Evolutionary conservation across 2,113 vertebrate genomes (phyloP), one percentile per base, ranked within the genome.

Genomic region (Isurus oxyrinchus): DNA sequence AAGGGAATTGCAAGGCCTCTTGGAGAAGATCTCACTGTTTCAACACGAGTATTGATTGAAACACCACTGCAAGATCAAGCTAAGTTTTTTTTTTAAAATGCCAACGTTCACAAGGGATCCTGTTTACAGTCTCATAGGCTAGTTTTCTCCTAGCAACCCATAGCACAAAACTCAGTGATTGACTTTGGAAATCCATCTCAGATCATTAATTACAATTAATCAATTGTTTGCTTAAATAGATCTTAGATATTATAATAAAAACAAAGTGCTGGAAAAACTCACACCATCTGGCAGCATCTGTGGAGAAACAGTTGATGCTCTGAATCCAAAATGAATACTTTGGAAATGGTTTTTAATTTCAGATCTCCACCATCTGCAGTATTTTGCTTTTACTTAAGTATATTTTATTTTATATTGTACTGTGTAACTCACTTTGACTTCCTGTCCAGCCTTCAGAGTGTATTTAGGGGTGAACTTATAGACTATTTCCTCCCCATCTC

Each of bases 381-480:
- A 63, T 14, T 63, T 63, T 66, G 2, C 63, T 66, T 66, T 66
- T 21, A 59, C 8, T 59, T 10, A 66, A 72, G 44, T 72, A 96
- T 31, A 53, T 57, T 96, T 81, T 72, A 53, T 40, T 72, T 57
- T 96, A 57, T 72, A 53, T 40, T 72, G 16, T 25, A 81, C 55
- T 40, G 14, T 84, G 49, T 8, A 91, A 97, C 98, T 98, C 98
- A 99, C 99, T 96, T 98, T 99, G 96, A 99, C 99, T 0, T 98
- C 98, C 97, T 99, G 99, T 57, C 99, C 98, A 5, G 99, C 99
- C 96, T 99, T 98, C n/a, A 99, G 98, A 96, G 99, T 98, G 96
- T 98, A 99, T 96, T 99, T 99, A 0, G 99, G 99, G 2, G 98
- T 99, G 97, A 99, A 99, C 97, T 99, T 99, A 97, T 99, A 99